Evolutionary conservation across 2,797 vertebrate genomes (phyloP), one percentile per base, ranked within the genome.

Genomic region (Fistularia tabacaria): DNA sequence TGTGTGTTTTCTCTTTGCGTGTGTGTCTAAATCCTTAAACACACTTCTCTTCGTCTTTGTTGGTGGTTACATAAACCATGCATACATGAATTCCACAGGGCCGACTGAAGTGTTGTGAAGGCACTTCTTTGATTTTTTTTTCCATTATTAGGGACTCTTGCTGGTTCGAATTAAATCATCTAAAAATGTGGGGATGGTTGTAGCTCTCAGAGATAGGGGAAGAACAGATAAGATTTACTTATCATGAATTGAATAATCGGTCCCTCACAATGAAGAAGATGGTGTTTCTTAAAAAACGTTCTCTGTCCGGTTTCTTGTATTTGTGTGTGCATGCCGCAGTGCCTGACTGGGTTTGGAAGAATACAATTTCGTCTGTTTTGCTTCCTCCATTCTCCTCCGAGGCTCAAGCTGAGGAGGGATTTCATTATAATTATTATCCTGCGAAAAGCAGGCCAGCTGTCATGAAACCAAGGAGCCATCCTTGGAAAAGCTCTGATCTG

Each of bases 61-160:
- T 64, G 60, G 64, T 72, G 74, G 77, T 84, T 86, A 86, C 79
- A 83, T 87, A 87, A 87, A 85, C 64, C 77, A 82, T 70, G 73
- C 73, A 71, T 81, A 83, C 85, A 82, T 78, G 52, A 71, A 58
- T 64, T 75, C 78, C 69, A 66, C 67, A 62, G 76, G 84, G 66
- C 68, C 49, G 56, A 50, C 48, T 82, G 80, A 83, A 83, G 71
- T 65, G 59, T 54, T 71, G 73, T 71, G 74, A 80, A 82, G 82
- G 76, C 76, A 78, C 77, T 75, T 71, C 71, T 69, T 25, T 25
- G 25, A 25, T 25, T 25, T 25, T 25, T 5, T 25, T 3, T 25
- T 25, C 25, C 25, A 25, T 25, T 25, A 25, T 25, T 25, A 25
- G 25, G 25, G 25, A 25, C 25, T 25, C 25, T 5, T 5, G 25